Conservation (phyloP, 1,140 invertebrate genomes). For the Manduca sexta region DNA sequence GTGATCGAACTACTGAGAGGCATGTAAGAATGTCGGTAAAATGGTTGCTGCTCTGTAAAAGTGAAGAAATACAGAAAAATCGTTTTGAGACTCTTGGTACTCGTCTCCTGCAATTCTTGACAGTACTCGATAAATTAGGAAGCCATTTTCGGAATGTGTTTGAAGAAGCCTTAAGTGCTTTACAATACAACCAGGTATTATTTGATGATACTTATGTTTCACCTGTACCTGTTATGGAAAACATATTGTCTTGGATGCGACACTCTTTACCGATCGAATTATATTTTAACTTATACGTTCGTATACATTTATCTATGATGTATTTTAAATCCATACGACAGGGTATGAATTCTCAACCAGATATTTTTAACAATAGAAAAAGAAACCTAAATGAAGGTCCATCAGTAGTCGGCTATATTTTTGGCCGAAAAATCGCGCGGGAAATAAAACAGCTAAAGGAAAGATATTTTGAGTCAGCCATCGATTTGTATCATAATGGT, state of each 20-base stretch:
- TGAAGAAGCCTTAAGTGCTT: not conserved
- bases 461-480: not conserved
- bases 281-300: constrained; percentile 29
- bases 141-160: not conserved
- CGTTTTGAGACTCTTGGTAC: constrained; percentile 25
- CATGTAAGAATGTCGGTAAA: constrained; percentile 30
- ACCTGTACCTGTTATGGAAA: constrained; percentile 31
- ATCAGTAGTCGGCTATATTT: not conserved
- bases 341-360: constrained; percentile 22
- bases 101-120: too few relatives aligned
- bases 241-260: constrained; percentile 24
- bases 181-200: constrained; percentile 38
- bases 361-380: constrained; percentile 14
- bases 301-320: constrained; percentile 41
- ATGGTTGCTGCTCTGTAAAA: constrained; percentile 27
- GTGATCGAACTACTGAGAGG: not conserved
- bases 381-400: not conserved
- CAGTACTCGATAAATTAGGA: not conserved
- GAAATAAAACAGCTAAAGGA: not conserved
- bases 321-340: constrained; percentile 37
- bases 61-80: constrained; percentile 21
- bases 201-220: constrained; percentile 23
- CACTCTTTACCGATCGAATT: constrained; percentile 26
- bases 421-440: constrained; percentile 1
- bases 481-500: not conserved